phyloP scores from a whole-genome alignment of 2,113 vertebrate species.

The Eclectus roratus region DNA sequence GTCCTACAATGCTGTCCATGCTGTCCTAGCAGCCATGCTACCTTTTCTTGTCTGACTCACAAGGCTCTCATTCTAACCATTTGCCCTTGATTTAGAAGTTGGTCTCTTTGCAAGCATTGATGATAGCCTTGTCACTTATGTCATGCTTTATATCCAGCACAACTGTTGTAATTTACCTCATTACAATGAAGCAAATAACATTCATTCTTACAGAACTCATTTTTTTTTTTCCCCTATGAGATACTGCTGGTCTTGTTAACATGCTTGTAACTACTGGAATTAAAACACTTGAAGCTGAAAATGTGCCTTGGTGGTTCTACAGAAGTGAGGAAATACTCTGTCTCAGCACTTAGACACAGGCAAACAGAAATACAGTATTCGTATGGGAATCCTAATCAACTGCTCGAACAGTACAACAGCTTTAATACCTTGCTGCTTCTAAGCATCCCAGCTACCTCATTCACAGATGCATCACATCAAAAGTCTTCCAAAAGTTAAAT shows the following conservation, averaged over 20 bases:
- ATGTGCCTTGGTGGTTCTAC: background rate
- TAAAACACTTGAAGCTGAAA: background rate
- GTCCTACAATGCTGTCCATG: background rate
- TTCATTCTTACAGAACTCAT: background rate
- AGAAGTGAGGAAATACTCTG: background rate
- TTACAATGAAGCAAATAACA: background rate
- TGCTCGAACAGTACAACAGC: background rate
- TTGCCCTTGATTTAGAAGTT: background rate
- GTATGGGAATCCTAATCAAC: background rate
- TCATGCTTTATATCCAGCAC: background rate
- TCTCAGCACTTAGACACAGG: background rate
- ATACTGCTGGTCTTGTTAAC: background rate
- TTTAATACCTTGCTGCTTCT: background rate
- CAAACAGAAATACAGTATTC: background rate
- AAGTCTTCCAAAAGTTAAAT: background rate
- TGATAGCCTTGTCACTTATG: background rate
- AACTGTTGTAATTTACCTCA: background rate
- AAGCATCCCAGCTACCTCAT: background rate
- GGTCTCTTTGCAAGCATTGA: background rate
- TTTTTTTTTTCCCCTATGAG: background rate
- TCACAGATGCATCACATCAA: background rate
- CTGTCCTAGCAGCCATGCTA: background rate
- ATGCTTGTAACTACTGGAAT: background rate
- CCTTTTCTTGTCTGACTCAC: background rate
- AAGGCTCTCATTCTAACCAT: background rate